Evolutionary conservation across 1,140 invertebrate species (phyloP).

Genomic region (Trinorchestia longiramus): DNA sequence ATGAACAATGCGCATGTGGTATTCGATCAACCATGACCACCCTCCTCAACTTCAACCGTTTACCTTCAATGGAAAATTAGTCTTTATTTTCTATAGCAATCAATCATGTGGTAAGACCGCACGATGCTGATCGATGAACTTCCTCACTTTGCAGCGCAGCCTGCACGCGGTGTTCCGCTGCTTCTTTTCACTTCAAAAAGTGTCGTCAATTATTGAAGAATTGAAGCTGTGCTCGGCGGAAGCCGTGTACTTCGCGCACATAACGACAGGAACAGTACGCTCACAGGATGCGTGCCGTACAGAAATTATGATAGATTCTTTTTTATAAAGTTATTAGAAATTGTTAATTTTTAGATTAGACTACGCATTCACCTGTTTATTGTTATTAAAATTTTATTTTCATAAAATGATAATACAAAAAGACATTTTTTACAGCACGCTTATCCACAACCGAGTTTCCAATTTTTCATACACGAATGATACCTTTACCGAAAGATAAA

Average conservation of each 20-base stretch:
- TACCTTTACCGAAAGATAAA: no score
- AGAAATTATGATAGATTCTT: neutral
- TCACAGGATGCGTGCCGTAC: neutral
- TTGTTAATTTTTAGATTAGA: neutral
- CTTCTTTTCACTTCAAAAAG: conserved; percentile 3
- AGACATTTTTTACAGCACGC: no score
- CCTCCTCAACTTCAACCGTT: neutral
- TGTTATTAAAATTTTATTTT: no score
- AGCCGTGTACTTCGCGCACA: neutral
- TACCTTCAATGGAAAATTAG: conserved; percentile 32
- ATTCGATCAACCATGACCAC: neutral
- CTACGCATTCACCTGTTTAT: neutral
- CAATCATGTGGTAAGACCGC: conserved; percentile 33
- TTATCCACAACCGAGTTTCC: no score
- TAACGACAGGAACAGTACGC: neutral
- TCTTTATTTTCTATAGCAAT: conserved; percentile 3
- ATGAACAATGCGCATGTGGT: neutral
- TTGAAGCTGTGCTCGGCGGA: neutral
- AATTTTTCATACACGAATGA: no score
- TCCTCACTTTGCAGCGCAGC: neutral
- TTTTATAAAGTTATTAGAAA: neutral
- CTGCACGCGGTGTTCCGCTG: neutral
- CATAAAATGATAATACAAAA: no score
- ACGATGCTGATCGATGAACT: neutral
- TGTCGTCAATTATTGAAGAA: conserved; percentile 23